Evolutionary conservation across 1,140 invertebrate species (phyloP).

Genomic region (Bicyclus anynana): DNA sequence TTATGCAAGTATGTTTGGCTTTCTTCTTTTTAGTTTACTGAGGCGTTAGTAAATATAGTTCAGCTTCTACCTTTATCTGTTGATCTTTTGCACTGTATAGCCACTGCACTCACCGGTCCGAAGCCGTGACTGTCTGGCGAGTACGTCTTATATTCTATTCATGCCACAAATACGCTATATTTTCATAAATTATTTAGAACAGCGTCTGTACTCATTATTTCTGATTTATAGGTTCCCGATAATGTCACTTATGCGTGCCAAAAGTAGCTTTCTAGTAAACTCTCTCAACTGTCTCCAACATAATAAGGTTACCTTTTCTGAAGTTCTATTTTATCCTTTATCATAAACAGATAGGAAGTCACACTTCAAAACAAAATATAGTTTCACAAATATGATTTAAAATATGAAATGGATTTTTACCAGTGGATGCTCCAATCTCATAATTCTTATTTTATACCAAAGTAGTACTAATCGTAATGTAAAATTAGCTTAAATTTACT

Average conservation of each 20-base stretch:
- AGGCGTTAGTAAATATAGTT: neutral
- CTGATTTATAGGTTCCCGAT: slow-evolving; percentile 9
- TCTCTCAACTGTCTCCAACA: neutral
- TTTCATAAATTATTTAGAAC: slow-evolving; percentile 11
- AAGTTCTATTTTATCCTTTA: too few relatives aligned
- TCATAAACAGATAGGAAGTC: too few relatives aligned
- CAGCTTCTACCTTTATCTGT: slow-evolving; percentile 1
- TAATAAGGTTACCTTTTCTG: neutral
- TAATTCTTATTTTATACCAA: too few relatives aligned
- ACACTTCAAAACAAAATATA: too few relatives aligned
- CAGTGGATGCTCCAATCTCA: too few relatives aligned
- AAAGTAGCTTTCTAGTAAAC: neutral
- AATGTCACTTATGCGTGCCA: slow-evolving; percentile 1
- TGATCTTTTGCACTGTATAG: slow-evolving; percentile 13
- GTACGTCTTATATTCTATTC: neutral
- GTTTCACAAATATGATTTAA: too few relatives aligned
- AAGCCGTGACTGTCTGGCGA: slow-evolving; percentile 7
- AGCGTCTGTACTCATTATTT: slow-evolving; percentile 13
- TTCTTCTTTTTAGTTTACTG: too few relatives aligned
- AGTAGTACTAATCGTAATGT: too few relatives aligned
- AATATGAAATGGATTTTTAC: too few relatives aligned
- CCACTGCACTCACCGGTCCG: slow-evolving; percentile 6
- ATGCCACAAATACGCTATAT: slow-evolving; percentile 8
- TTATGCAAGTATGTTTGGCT: too few relatives aligned
- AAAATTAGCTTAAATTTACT: too few relatives aligned